Evolutionary conservation across 2,888 invertebrate species (phyloP).

Genomic region (Polydesmus complanatus): DNA sequence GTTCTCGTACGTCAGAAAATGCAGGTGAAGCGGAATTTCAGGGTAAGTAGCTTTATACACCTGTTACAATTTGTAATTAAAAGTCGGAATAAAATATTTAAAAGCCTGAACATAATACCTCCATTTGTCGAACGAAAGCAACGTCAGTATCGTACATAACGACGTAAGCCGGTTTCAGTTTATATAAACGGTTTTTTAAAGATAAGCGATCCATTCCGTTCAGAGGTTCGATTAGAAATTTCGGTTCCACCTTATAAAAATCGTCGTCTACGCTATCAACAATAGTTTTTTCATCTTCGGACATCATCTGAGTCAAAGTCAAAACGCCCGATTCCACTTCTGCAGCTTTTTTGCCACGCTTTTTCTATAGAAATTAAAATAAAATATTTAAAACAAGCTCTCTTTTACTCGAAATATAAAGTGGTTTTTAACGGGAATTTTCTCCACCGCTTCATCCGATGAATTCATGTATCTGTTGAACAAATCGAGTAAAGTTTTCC

Average conservation of each 20-base stretch:
- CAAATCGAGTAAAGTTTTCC: background rate
- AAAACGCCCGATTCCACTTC: background rate
- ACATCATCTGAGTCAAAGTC: background rate
- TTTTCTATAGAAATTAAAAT: background rate
- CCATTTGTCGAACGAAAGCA: constrained; percentile 74
- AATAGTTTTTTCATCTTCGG: background rate
- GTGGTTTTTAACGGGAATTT: no score
- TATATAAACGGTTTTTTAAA: constrained; percentile 51
- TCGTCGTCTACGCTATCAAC: background rate
- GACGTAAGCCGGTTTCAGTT: constrained; percentile 58
- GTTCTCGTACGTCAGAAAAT: constrained; percentile 75
- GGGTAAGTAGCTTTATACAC: constrained; percentile 45
- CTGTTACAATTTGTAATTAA: constrained; percentile 29
- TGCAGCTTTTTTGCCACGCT: background rate
- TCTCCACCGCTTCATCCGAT: no score
- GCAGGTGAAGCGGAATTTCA: constrained; percentile 51
- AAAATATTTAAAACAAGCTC: no score
- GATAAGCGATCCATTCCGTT: constrained; percentile 45
- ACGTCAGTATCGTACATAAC: constrained; percentile 83
- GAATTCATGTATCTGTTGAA: constrained; percentile 1
- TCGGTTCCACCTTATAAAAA: constrained; percentile 17
- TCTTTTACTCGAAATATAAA: no score
- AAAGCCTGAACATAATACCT: constrained; percentile 39
- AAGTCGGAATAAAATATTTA: constrained; percentile 20
- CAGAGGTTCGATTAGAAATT: constrained; percentile 32